A percentile compares a stretch with the other conserved stretches of the same genome.
Evolutionary conservation across 2,888 invertebrate genomes (phyloP).

Genomic region (Apeira syringaria): DNA sequence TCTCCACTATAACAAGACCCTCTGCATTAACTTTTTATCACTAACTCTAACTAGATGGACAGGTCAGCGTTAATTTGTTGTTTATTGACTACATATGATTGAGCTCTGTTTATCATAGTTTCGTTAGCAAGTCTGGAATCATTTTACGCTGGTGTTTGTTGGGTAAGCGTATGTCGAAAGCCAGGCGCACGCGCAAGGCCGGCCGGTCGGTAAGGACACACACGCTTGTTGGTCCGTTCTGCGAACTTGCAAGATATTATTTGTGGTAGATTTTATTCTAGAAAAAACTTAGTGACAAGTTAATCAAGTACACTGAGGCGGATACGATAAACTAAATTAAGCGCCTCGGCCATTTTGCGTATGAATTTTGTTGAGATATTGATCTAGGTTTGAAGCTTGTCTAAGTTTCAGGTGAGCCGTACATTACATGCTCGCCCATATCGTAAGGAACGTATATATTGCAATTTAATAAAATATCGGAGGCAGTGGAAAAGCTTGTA

Average conservation of each 20-base stretch:
- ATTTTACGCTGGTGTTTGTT: slow-evolving; percentile 40
- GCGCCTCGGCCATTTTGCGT: too few species aligned
- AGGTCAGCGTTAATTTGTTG: slow-evolving; percentile 37
- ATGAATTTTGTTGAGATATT: too few species aligned
- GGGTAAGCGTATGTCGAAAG: slow-evolving; percentile 67
- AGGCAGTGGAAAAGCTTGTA: too few species aligned
- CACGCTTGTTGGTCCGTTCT: slow-evolving; percentile 10
- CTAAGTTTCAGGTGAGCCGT: too few species aligned
- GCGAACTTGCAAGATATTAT: slow-evolving; percentile 15
- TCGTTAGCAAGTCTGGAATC: slow-evolving; percentile 25
- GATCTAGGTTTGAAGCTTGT: too few species aligned
- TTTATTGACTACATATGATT: slow-evolving; percentile 18
- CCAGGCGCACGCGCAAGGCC: slow-evolving; percentile 61
- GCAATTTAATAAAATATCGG: too few species aligned
- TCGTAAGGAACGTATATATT: too few species aligned
- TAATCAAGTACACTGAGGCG: too few species aligned
- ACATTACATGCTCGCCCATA: too few species aligned
- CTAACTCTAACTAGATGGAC: slow-evolving; percentile 27
- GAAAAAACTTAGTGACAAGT: slow-evolving; percentile 1
- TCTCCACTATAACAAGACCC: slow-evolving; percentile 33
- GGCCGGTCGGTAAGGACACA: slow-evolving; percentile 61
- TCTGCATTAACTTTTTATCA: slow-evolving; percentile 19
- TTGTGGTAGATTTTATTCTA: slow-evolving; percentile 4
- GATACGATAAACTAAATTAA: too few species aligned
- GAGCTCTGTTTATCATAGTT: slow-evolving; percentile 23